Evolutionary conservation across 2,888 invertebrate species (phyloP), one percentile per base, ranked within the genome.

Genomic region (Leptinotarsa tumamoca): DNA sequence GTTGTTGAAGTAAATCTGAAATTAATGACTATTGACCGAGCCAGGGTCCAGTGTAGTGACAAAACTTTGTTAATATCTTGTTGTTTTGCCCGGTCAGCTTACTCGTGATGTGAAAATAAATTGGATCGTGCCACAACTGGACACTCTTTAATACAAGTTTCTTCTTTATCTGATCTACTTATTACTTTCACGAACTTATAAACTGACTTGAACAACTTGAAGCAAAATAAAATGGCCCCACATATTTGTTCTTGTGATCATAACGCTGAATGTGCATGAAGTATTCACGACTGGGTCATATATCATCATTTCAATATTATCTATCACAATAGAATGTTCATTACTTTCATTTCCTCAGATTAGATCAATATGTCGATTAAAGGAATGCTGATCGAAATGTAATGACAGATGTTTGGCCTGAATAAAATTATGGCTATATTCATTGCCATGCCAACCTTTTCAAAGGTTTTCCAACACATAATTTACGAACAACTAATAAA

Each of bases 51-150:
- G 75, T 75, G 58, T 68, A 78, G 78, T 79, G 72, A 75, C 78
- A 80, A 84, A 85, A 85, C 84, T 85, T 85, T 85, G 85, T 85
- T 85, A 85, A 85, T 85, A 85, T 85, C 84, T 85, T 84, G 85
- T 82, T 82, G 82, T 84, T 84, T 84, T 83, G 84, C 71, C 33
- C 80, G 81, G 81, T 78, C 81, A 81, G 79, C 76, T 74, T 79
- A 80, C 80, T 81, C 85, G 84, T 85, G 85, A 84, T 82, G 80
- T 79, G 85, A 83, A 85, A 85, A 83, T 82, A 77, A 84, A 85
- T 83, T 80, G 74, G 74, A 79, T 73, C 58, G 67, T 63, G 76
- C 78, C 68, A 75, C 73, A 70, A 72, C 78, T 76, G 78, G 77
- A 76, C 75, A 78, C 77, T 78, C 78, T 80, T 78, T 76, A 75